Percentiles rank a stretch among this genome's conserved stretches.
phyloP scores from a whole-genome alignment of 2,888 invertebrate genomes.

The Tetrapedia diversipes region DNA sequence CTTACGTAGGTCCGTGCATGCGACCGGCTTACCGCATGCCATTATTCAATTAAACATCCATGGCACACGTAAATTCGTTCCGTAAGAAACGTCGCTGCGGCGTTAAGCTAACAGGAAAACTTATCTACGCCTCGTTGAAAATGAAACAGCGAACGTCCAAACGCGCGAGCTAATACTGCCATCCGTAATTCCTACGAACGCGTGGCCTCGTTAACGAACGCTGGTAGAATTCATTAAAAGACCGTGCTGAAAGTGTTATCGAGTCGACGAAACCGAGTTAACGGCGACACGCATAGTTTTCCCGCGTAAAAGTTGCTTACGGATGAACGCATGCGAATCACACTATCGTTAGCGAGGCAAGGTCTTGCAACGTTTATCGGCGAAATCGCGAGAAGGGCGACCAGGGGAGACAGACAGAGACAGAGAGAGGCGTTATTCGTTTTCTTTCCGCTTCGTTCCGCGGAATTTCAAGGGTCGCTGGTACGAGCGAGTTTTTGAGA shows the following conservation, averaged over 20 bases:
- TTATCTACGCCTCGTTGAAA: not conserved
- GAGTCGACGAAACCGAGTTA: constrained; percentile 1
- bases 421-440: too few relatives aligned
- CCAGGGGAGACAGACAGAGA: not conserved
- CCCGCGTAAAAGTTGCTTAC: constrained; percentile 3
- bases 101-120: too few relatives aligned
- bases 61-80: not conserved
- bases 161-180: not conserved
- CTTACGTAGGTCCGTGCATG: not conserved
- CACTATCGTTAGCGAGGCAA: not conserved
- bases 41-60: constrained; percentile 41
- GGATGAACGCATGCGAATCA: not conserved
- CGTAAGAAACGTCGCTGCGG: too few relatives aligned
- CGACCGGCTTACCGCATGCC: constrained; percentile 31
- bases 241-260: constrained; percentile 10
- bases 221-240: not conserved
- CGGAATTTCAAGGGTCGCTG: constrained; percentile 40
- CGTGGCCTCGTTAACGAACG: not conserved
- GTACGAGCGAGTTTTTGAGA: constrained; percentile 52
- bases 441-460: constrained; percentile 25
- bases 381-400: not conserved
- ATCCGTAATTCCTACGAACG: not conserved
- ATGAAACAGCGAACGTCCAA: not conserved
- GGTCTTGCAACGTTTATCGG: not conserved
- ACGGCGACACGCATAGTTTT: not conserved